Conservation (phyloP, 1,140 invertebrate genomes). For the Trinorchestia longiramus region DNA sequence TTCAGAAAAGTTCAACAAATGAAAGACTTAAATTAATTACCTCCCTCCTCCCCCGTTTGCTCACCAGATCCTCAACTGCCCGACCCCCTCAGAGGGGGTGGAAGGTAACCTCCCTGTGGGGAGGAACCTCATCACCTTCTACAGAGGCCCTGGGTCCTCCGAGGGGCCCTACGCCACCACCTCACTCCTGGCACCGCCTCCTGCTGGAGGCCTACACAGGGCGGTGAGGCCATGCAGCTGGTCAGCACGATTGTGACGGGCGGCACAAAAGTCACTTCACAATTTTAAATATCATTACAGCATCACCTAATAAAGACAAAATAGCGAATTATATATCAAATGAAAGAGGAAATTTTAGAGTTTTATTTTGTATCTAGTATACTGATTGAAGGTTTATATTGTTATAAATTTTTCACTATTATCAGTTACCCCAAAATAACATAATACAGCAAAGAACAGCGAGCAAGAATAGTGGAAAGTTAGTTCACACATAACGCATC, state of each 20-base stretch:
- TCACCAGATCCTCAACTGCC: neutral
- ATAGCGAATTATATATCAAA: neutral
- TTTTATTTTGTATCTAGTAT: no score
- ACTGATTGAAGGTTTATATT: no score
- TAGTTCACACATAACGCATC: no score
- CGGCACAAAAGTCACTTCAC: no score
- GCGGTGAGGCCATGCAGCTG: neutral
- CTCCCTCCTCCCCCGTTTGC: neutral
- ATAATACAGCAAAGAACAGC: no score
- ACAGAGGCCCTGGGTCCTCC: constrained; percentile 54
- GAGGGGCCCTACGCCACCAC: constrained; percentile 62
- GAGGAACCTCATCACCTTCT: constrained; percentile 63
- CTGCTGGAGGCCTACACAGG: neutral
- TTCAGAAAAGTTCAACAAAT: no score
- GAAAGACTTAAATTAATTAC: no score
- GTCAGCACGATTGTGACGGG: neutral
- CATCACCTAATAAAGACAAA: neutral
- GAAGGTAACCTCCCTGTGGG: constrained; percentile 52
- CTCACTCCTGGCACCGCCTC: constrained; percentile 60
- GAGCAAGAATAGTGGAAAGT: no score
- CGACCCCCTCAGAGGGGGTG: neutral
- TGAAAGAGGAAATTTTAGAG: no score
- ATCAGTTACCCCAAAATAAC: no score
- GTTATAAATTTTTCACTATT: neutral
- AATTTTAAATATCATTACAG: neutral